A percentile compares a stretch with the other conserved stretches of the same genome.
Evolutionary conservation across 2,888 invertebrate species (phyloP).

Genomic region (Trypoxylon attenuatum): DNA sequence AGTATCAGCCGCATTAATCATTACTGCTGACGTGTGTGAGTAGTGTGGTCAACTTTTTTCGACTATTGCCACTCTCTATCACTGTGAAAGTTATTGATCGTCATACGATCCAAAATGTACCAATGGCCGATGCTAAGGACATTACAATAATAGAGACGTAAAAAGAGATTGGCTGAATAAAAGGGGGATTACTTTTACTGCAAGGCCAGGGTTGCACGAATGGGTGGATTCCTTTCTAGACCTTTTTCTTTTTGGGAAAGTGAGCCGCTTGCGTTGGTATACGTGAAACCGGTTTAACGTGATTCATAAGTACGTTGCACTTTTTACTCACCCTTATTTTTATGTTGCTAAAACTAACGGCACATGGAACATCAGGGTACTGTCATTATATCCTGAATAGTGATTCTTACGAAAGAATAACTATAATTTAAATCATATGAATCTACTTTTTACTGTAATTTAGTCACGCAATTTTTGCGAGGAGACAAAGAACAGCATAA

Average conservation of each 20-base stretch:
- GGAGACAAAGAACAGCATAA: not conserved
- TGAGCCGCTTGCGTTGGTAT: slow-evolving; percentile 39
- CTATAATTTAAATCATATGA: no score
- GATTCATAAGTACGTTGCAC: slow-evolving; percentile 28
- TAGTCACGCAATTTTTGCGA: no score
- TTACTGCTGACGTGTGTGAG: not conserved
- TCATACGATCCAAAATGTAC: not conserved
- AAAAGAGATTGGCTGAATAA: slow-evolving; percentile 20
- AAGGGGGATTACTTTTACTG: slow-evolving; percentile 68
- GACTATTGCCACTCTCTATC: not conserved
- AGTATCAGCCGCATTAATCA: not conserved
- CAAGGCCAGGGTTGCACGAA: slow-evolving; percentile 47
- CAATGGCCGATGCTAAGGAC: no score
- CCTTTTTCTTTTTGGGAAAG: slow-evolving; percentile 69
- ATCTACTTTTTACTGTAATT: no score
- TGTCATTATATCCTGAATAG: not conserved
- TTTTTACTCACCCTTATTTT: slow-evolving; percentile 24
- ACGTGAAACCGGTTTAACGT: slow-evolving; percentile 26
- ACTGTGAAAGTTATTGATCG: slow-evolving; percentile 44
- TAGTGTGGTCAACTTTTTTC: not conserved
- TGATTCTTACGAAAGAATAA: no score
- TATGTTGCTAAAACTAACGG: slow-evolving; percentile 4
- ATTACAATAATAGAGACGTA: slow-evolving; percentile 13
- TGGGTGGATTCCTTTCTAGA: slow-evolving; percentile 68
- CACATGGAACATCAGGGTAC: not conserved